Evolutionary conservation across 2,797 vertebrate genomes (phyloP).

Genomic region (Nannoperca australis): DNA sequence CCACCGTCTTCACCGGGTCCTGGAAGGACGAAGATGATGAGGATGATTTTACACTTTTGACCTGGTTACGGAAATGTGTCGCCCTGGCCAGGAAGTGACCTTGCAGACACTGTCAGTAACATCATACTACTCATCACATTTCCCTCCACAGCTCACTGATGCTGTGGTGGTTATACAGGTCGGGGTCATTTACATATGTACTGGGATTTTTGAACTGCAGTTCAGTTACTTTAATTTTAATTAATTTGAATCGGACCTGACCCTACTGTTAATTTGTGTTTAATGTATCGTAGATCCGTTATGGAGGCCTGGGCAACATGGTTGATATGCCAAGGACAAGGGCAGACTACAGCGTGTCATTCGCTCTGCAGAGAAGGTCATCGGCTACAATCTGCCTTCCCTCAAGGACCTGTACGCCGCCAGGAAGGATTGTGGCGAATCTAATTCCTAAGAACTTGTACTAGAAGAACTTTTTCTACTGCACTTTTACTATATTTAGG

Average conservation of each 20-base stretch:
- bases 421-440: no score
- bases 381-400: no score
- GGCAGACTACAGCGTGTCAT: no score
- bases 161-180: slow-evolving; percentile 16
- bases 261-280: neutral
- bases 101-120: slow-evolving; percentile 25
- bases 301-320: neutral
- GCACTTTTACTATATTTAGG: neutral
- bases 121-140: slow-evolving; percentile 32
- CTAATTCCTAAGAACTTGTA: no score
- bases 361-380: no score
- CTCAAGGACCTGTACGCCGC: no score
- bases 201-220: slow-evolving; percentile 30
- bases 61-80: slow-evolving; percentile 2
- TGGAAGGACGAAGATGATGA: slow-evolving; percentile 48
- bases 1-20: slow-evolving; percentile 89
- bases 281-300: neutral
- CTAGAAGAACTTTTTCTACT: neutral
- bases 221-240: slow-evolving; percentile 4
- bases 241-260: neutral
- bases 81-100: neutral
- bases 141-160: neutral
- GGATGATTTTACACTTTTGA: slow-evolving; percentile 21
- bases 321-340: no score
- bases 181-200: slow-evolving; percentile 7